These are phyloP conservation scores for Bombus affinis DNA, from an alignment of 1,140 invertebrate species.

Conservation along the genomic window DNA sequence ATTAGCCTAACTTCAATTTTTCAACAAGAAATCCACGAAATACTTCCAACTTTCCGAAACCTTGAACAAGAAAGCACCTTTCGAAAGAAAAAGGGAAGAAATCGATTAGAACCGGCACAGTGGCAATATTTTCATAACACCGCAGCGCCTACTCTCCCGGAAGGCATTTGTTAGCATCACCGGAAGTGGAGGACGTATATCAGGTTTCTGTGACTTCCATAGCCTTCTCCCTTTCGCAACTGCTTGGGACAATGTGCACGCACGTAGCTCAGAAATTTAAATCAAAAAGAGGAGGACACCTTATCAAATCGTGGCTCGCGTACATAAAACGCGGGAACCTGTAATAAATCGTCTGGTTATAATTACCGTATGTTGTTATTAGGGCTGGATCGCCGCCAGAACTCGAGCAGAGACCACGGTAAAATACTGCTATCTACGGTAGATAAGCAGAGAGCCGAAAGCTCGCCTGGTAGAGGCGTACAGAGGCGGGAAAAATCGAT, in stretches of 20 bases:
- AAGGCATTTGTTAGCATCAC: not conserved
- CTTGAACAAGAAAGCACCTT: too few species aligned
- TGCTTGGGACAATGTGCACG: not conserved
- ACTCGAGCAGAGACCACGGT: not conserved
- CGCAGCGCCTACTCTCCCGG: too few species aligned
- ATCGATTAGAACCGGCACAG: not conserved
- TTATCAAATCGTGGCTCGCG: not conserved
- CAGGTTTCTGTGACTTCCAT: not conserved
- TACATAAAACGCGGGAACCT: not conserved
- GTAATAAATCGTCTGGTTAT: not conserved
- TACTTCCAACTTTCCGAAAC: not conserved
- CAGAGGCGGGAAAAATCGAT: conserved; percentile 58
- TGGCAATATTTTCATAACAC: not conserved
- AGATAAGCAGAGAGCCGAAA: conserved; percentile 7
- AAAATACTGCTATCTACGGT: conserved; percentile 15
- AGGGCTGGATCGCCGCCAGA: not conserved
- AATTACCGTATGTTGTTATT: conserved; percentile 24
- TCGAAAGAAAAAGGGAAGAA: not conserved
- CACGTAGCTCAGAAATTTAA: not conserved
- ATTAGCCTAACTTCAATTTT: not conserved
- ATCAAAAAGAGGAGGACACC: not conserved
- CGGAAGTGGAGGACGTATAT: not conserved
- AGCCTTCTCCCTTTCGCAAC: not conserved
- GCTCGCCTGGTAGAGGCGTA: conserved; percentile 3
- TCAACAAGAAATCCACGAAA: not conserved